Conservation (phyloP, 2,113 vertebrate species). For the Oostethus manadensis region DNA sequence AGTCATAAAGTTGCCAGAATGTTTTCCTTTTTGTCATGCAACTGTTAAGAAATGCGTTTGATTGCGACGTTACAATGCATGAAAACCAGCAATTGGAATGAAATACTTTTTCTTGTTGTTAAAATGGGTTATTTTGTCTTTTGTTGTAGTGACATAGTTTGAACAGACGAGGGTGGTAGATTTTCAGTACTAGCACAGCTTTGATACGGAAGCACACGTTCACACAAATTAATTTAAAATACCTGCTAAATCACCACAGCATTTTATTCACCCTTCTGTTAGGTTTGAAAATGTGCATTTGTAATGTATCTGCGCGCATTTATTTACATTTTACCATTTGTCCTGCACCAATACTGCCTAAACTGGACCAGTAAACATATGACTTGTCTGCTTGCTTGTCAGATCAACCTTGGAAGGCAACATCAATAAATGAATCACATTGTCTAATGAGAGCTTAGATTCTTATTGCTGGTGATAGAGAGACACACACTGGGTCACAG, state of each 20-base stretch:
- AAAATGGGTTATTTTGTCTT: too few species aligned
- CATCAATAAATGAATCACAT: conserved; percentile 24
- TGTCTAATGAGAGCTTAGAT: not conserved
- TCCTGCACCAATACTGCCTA: not conserved
- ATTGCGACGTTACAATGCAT: too few species aligned
- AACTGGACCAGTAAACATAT: conserved; percentile 26
- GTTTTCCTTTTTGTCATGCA: too few species aligned
- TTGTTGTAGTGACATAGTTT: conserved; percentile 33
- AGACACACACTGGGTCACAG: not conserved
- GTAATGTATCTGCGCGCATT: not conserved
- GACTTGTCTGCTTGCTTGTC: conserved; percentile 20
- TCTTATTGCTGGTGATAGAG: not conserved
- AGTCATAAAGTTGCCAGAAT: too few species aligned
- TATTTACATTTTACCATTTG: not conserved
- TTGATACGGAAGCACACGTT: not conserved
- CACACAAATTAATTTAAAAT: not conserved
- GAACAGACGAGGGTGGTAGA: conserved; percentile 44
- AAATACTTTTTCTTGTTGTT: too few species aligned
- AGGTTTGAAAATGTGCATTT: not conserved
- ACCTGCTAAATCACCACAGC: not conserved
- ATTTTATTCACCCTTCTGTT: not conserved
- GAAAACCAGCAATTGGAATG: too few species aligned
- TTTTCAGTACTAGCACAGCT: conserved; percentile 2
- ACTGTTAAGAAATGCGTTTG: too few species aligned
- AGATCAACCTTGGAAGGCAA: conserved; percentile 3